These are phyloP conservation scores for Thelaira solivaga DNA, from an alignment of 2,888 invertebrate species.

Conservation along the genomic window DNA sequence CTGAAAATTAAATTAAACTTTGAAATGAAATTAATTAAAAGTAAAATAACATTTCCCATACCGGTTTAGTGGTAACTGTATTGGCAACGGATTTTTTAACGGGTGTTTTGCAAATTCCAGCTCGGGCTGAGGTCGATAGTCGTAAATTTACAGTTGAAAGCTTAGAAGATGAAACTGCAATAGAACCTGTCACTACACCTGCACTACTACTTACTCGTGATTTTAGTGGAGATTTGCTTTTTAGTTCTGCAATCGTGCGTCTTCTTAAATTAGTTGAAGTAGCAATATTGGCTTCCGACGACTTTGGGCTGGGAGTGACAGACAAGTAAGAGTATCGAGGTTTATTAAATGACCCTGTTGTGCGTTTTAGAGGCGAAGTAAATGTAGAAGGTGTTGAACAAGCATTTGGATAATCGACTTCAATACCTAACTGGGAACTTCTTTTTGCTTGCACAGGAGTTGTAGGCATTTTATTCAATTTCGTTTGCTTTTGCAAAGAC, in stretches of 20 bases:
- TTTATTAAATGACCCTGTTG: slow-evolving; percentile 44
- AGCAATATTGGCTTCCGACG: slow-evolving; percentile 37
- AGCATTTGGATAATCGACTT: slow-evolving; percentile 65
- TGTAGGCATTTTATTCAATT: slow-evolving; percentile 59
- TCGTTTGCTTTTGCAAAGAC: slow-evolving; percentile 35
- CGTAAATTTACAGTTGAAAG: slow-evolving; percentile 10
- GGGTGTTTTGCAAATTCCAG: slow-evolving; percentile 35
- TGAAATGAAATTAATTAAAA: background rate
- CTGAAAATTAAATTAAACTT: slow-evolving; percentile 33
- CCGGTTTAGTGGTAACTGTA: slow-evolving; percentile 36
- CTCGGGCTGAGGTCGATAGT: slow-evolving; percentile 29
- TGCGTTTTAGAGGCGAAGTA: slow-evolving; percentile 60
- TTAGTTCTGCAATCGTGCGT: slow-evolving; percentile 61
- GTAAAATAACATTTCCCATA: slow-evolving; percentile 8
- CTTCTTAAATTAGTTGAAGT: slow-evolving; percentile 34
- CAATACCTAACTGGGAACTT: slow-evolving; percentile 3
- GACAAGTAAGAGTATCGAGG: slow-evolving; percentile 65
- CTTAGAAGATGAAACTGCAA: background rate
- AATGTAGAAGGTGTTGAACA: slow-evolving; percentile 66
- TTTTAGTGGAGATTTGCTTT: slow-evolving; percentile 62
- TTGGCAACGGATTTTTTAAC: slow-evolving; percentile 12
- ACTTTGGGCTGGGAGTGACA: slow-evolving; percentile 64
- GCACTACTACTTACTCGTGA: slow-evolving; percentile 49
- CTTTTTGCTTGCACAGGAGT: slow-evolving; percentile 61
- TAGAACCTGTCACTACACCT: background rate